Base-by-base conservation (phyloP, 2,113 vertebrate species). In the Saiga tatarica region DNA sequence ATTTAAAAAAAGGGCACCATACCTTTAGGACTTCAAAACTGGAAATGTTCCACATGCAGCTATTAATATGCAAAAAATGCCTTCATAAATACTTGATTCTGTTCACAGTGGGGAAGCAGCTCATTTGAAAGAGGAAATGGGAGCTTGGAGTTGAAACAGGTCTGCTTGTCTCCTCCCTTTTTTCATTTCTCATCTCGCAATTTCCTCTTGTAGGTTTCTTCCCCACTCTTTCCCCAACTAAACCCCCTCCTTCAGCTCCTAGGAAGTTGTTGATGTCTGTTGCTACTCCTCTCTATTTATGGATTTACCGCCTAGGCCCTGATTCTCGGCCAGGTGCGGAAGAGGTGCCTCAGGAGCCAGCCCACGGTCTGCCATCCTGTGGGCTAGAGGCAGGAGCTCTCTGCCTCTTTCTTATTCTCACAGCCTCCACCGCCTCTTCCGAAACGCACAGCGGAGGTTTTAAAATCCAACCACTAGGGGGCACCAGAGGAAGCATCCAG, bases 41-140 rank as follows among this genome's bases (percentile, higher is more conserved):
- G 95, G 79, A 87, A 47, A 36, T 9, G 94, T 85, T 97, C 94
- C 96, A 71, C 53, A 16, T 52, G 92, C 89, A 71, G 98, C 95
- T 97, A 98, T 98, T 98, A 98, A 98, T 97, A 98, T 98, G 98
- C 98, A 98, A 98, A 98, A 98, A 98, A 97, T 94, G 98, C 97
- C 97, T 98, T 98, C 97, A 98, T 98, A 98, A 98, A 98, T 98
- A 98, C 98, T 98, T 98, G 98, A 98, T 98, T 97, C 97, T 89
- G 95, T 78, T 97, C 98, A 90, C 98, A 98, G 98, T 98, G 97
- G 98, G 98, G 97, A 97, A 97, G 97, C 96, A 50, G 96, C 96
- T 98, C 98, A 97, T 98, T 98, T 98, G 98, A 98, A 97, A 98
- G 98, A 98, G 98, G 97, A 97, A 98, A 97, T 98, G 90, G 90